Conservation (phyloP, 2,888 invertebrate species). For the Cyaniris semiargus region DNA sequence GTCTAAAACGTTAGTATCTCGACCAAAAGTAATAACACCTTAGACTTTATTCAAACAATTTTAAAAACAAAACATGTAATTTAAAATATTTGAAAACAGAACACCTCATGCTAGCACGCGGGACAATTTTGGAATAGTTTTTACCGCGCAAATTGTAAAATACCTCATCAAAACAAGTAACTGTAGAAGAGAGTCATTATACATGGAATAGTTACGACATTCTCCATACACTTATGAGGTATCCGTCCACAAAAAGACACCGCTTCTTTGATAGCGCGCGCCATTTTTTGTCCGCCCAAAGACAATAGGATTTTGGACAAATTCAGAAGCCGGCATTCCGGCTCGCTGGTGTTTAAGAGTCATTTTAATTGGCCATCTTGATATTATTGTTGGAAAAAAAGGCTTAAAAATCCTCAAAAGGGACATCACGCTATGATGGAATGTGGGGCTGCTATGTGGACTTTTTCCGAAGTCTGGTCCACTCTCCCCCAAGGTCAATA, state of each 20-base stretch:
- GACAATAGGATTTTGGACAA: slow-evolving; percentile 71
- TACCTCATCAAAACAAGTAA: slow-evolving; percentile 25
- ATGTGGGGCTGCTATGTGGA: slow-evolving; percentile 49
- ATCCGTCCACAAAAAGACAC: slow-evolving; percentile 60
- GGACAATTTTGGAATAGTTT: slow-evolving; percentile 18
- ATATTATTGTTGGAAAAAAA: slow-evolving; percentile 61
- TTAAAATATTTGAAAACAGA: slow-evolving; percentile 13
- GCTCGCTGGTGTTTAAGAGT: slow-evolving; percentile 69
- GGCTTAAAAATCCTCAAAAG: slow-evolving; percentile 46
- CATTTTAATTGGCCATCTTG: slow-evolving; percentile 74
- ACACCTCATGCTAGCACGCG: slow-evolving; percentile 12
- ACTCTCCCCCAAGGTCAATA: slow-evolving; percentile 2
- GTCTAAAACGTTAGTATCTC: background rate
- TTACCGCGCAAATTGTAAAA: slow-evolving; percentile 25
- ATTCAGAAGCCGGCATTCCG: slow-evolving; percentile 68
- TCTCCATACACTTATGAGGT: slow-evolving; percentile 69
- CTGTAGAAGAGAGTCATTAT: slow-evolving; percentile 58
- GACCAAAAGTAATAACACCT: background rate
- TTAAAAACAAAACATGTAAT: slow-evolving; percentile 28
- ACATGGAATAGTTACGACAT: slow-evolving; percentile 55
- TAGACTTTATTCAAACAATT: background rate
- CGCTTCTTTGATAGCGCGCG: slow-evolving; percentile 62
- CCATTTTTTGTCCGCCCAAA: slow-evolving; percentile 60
- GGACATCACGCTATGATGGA: slow-evolving; percentile 68
- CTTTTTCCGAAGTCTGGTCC: slow-evolving; percentile 31